Evolutionary conservation across 2,797 vertebrate genomes (phyloP).

Genomic region (Martes flavigula): DNA sequence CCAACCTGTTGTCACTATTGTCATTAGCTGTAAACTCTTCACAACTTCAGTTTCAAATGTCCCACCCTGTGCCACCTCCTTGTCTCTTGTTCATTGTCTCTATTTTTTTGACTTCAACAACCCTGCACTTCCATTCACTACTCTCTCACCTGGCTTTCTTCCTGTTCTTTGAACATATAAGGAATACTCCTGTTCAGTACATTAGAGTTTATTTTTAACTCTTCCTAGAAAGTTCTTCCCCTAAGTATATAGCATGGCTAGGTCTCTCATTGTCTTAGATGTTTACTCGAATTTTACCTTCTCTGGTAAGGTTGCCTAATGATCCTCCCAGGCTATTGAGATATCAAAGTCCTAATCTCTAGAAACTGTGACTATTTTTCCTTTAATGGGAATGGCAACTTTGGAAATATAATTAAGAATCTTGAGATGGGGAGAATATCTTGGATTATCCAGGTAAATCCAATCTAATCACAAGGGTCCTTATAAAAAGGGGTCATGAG

Average conservation of each 20-base stretch:
- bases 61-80: background rate
- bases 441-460: background rate
- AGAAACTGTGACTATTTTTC: background rate
- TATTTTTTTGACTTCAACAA: background rate
- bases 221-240: background rate
- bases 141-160: background rate
- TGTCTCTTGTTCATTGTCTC: background rate
- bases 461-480: background rate
- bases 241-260: background rate
- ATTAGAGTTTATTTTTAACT: background rate
- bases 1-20: background rate
- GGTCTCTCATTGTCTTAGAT: background rate
- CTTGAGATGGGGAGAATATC: background rate
- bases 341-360: background rate
- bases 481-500: background rate
- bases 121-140: background rate
- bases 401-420: background rate
- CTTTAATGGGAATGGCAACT: background rate
- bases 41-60: background rate
- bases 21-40: background rate
- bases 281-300: background rate
- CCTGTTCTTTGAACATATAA: background rate
- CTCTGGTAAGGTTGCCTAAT: background rate
- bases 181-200: background rate
- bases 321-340: background rate